These are phyloP conservation scores for Capromys pilorides DNA, from an alignment of 2,797 vertebrate genomes.

Conservation along the genomic window DNA sequence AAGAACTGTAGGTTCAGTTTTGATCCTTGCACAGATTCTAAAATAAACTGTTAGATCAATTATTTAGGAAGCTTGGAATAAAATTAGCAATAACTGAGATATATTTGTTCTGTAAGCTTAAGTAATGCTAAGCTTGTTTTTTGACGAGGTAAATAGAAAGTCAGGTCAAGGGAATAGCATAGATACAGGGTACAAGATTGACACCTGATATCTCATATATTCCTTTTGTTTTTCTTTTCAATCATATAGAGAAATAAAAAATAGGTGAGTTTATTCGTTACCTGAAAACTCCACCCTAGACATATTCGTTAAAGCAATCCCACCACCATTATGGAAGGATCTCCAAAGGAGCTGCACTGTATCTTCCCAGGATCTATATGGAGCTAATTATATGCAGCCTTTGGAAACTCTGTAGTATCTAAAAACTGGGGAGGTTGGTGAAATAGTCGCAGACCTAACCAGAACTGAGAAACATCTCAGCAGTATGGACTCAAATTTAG, in stretches of 20 bases:
- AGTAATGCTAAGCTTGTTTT: slow-evolving; percentile 20
- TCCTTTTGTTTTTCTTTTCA: neutral
- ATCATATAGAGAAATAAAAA: neutral
- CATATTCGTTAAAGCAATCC: neutral
- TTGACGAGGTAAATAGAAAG: neutral
- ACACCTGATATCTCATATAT: neutral
- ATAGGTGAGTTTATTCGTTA: neutral
- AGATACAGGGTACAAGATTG: neutral
- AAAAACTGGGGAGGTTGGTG: neutral
- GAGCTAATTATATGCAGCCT: neutral
- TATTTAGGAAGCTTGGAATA: slow-evolving; percentile 45
- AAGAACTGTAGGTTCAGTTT: neutral
- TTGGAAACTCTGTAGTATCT: neutral
- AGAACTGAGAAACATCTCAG: slow-evolving; percentile 8
- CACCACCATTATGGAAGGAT: neutral
- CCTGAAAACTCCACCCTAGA: neutral
- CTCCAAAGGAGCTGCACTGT: too few species aligned
- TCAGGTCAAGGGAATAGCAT: neutral
- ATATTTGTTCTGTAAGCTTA: slow-evolving; percentile 42
- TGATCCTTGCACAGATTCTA: neutral
- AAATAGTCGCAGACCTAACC: slow-evolving; percentile 16
- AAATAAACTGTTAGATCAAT: neutral
- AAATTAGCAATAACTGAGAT: slow-evolving; percentile 13
- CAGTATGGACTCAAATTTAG: neutral
- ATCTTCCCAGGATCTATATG: neutral